Conservation (phyloP, 2,797 vertebrate species). For the Arrhamphus sclerolepis region DNA sequence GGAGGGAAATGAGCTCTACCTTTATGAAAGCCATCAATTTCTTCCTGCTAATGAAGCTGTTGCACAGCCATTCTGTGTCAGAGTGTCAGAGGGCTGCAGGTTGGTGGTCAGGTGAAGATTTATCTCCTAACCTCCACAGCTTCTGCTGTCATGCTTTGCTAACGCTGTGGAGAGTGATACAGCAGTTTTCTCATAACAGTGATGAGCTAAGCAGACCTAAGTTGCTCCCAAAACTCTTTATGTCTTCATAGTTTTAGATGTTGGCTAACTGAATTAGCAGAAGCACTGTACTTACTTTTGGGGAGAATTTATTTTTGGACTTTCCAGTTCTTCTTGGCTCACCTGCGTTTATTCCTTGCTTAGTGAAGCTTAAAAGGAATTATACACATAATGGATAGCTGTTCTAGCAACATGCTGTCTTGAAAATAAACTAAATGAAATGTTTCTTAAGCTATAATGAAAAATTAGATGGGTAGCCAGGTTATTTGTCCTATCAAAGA, state of each 20-base stretch:
- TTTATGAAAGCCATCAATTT: slow-evolving; percentile 53
- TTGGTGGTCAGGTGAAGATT: slow-evolving; percentile 33
- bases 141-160: slow-evolving; percentile 23
- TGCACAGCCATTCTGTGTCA: slow-evolving; percentile 43
- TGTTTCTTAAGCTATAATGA: background rate
- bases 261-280: background rate
- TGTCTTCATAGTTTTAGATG: background rate
- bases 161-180: slow-evolving; percentile 24
- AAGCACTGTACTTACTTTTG: slow-evolving; percentile 1
- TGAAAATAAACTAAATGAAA: background rate
- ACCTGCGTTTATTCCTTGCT: background rate
- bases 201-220: slow-evolving; percentile 25
- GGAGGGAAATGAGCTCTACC: slow-evolving; percentile 38
- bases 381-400: slow-evolving; percentile 20
- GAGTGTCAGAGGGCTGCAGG: slow-evolving; percentile 32
- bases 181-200: slow-evolving; percentile 22
- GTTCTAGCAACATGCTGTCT: background rate
- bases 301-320: background rate
- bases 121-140: slow-evolving; percentile 27
- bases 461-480: slow-evolving; percentile 2
- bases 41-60: slow-evolving; percentile 58
- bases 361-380: background rate
- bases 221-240: slow-evolving; percentile 12
- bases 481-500: slow-evolving; percentile 23
- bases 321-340: background rate